Base-by-base conservation (phyloP, 2,888 invertebrate genomes). In the Lamellibrachia columna region DNA sequence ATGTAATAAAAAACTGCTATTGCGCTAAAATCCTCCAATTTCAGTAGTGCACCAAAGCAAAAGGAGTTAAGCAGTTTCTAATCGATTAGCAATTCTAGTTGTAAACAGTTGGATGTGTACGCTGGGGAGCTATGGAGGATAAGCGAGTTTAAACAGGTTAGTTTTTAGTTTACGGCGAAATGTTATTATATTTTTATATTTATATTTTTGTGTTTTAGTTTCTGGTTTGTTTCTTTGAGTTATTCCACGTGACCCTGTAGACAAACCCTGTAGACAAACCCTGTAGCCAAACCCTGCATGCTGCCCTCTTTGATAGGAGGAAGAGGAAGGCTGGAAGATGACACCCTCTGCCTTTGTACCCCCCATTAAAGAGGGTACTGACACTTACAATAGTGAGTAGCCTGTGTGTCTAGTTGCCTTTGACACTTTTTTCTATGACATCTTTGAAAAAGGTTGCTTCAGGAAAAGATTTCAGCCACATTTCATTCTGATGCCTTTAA, bases 271-370 rank as follows among this genome's bases (percentile, higher is more conserved):
- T 53, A 91, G 55, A 91, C 55, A 2, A 52, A 52, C 53, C 91
- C 28, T 53, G n/a, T 7, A 15, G 52, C 6, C 91, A 52, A 75
- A 15, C 75, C 60, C 75, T 22, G n/a, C 1, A n/a, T 75, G 91
- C 53, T 75, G 40, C 28, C 75, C 91, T 58, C 6, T 91, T 93
- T 75, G 75, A 92, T 92, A 96, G 96, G 96, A 96, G 92, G 96
- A 96, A 93, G 96, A 96, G 91, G 96, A 96, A 94, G 96, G 96
- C 3, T 96, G 96, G 96, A 96, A 96, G 94, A 96, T 96, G 96
- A 95, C 95, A 2, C 95, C 96, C 52, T 96, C 96, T 3, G 95
- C 94, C 91, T 96, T 96, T 95, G 95, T 96, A 4, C 95, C 95
- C 15, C 93, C 95, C 90, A 94, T 96, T 28, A 95, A 95, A 92